Base-by-base conservation (phyloP, 1,140 invertebrate genomes). In the Globodera rostochiensis region DNA sequence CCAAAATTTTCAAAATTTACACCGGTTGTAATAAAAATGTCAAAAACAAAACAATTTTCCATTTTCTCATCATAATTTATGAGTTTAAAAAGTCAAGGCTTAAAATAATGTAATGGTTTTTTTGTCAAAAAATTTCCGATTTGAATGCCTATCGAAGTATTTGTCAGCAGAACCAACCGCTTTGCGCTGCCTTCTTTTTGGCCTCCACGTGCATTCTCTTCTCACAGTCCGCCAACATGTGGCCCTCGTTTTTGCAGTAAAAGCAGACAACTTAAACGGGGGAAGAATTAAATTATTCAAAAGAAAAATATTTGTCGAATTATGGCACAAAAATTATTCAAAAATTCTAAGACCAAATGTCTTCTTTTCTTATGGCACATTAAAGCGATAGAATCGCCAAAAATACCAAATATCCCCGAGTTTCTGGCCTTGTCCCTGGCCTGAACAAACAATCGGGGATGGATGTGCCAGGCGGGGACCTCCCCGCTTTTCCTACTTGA, bases 211-310 rank as follows among this genome's bases (percentile, higher is more conserved):
- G 57, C 57, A 57, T 76, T 21, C 74, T 25, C 46, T 76, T 76
- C 57, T 36, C 25, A 21, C 74, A 76, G 9, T 76, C 50, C 46
- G 36, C 74, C 7, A 57, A 46, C 15, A 76, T 57, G 46, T 76
- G 74, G 1, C 74, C 74, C 8, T 76, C 74, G 4, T 45, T n/a
- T 8, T 76, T 15, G 46, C 74, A 76, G 7, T 76, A 66, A 76
- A 46, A 76, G 46, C 74, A 76, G 21, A 21, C 3, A 4, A 64
- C 57, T 64, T 19, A 64, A 64, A 0, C 0, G 19, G 15, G 57
- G 13, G 5, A 64, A 64, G 5, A 19, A 19, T 64, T 19, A 64
- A 19, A 64, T 19, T 19, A 19, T 4, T 19, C 1, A 19, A 19
- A 15, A 19, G 19, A 13, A 64, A 64, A 11, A 3, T 53, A 15